These are phyloP conservation scores for Lysandra bellargus DNA, from an alignment of 2,888 invertebrate genomes.

Conservation along the genomic window DNA sequence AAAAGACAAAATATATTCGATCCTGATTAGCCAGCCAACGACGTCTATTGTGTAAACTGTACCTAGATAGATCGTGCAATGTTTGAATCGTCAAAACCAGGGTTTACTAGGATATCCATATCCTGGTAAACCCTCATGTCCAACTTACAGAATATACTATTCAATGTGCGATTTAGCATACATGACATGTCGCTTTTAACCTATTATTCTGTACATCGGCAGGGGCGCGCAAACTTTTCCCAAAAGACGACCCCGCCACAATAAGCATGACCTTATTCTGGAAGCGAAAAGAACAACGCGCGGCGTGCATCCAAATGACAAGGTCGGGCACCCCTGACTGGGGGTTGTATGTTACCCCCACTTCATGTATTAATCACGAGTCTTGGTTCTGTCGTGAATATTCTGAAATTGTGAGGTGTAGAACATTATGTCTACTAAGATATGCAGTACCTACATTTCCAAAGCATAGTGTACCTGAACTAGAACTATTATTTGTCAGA, in stretches of 20 bases:
- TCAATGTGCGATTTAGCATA: too few relatives aligned
- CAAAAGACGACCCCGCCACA: constrained; percentile 40
- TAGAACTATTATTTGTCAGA: too few relatives aligned
- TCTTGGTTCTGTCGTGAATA: not conserved
- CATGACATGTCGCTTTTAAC: not conserved
- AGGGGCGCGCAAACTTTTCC: not conserved
- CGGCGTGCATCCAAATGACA: constrained; percentile 68
- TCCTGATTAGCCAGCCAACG: too few relatives aligned
- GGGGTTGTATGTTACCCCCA: not conserved
- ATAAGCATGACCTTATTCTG: constrained; percentile 69
- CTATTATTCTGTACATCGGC: not conserved
- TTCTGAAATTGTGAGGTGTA: not conserved
- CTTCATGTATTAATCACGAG: constrained; percentile 17
- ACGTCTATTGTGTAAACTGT: too few relatives aligned
- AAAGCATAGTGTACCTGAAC: too few relatives aligned
- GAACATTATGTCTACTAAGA: not conserved
- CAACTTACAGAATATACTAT: too few relatives aligned
- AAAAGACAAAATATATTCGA: too few relatives aligned
- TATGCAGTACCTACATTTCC: too few relatives aligned
- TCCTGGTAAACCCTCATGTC: too few relatives aligned
- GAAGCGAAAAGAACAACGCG: constrained; percentile 64
- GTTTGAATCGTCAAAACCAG: too few relatives aligned
- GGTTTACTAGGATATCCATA: too few relatives aligned
- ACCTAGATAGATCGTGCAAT: too few relatives aligned
- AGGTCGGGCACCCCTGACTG: constrained; percentile 54